These are phyloP conservation scores for Gymnocheta viridis DNA, from an alignment of 2,888 invertebrate species.

Conservation along the genomic window DNA sequence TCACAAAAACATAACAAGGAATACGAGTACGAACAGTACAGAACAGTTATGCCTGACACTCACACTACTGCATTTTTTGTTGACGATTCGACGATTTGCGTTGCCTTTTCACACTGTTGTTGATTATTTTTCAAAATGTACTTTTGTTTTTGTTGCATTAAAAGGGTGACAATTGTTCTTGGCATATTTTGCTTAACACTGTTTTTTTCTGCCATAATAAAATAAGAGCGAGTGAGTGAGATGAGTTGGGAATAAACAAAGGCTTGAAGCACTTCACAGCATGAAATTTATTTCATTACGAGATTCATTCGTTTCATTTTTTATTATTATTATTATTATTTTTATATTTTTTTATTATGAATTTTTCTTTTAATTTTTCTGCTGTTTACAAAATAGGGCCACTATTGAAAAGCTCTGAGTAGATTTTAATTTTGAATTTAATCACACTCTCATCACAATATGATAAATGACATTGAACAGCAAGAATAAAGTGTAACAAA, in stretches of 20 bases:
- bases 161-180: slow-evolving; percentile 10
- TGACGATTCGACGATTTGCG: background rate
- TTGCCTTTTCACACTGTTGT: background rate
- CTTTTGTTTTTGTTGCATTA: background rate
- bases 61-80: background rate
- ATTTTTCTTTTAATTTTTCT: background rate
- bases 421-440: background rate
- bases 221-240: background rate
- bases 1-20: background rate
- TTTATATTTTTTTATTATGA: background rate
- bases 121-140: background rate
- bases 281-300: slow-evolving; percentile 16
- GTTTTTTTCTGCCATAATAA: background rate
- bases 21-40: background rate
- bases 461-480: background rate
- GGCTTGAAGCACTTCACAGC: slow-evolving; percentile 13
- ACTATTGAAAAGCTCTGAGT: background rate
- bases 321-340: background rate
- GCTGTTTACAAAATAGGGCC: background rate
- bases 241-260: background rate
- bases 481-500: background rate
- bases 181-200: background rate
- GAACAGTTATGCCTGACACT: background rate
- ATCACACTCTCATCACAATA: background rate
- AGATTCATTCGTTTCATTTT: background rate